These are phyloP conservation scores for Oncorhynchus tshawytscha DNA, from an alignment of 2,113 vertebrate species.

Conservation along the genomic window DNA sequence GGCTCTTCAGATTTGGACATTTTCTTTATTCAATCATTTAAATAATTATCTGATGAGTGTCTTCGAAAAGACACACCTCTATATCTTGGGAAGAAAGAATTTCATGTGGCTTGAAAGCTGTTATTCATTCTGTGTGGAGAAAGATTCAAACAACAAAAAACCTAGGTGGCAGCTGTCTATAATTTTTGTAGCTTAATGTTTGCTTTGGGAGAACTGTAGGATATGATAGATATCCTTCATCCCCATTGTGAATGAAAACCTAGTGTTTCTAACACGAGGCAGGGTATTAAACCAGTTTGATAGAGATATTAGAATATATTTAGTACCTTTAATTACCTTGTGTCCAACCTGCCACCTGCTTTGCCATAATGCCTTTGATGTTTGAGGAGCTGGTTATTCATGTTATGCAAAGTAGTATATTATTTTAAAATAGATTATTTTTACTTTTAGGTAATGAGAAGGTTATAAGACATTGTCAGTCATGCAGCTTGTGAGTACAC, in stretches of 20 bases:
- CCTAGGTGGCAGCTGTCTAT: no score
- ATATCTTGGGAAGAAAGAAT: no score
- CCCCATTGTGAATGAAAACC: not conserved
- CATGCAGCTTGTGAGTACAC: not conserved
- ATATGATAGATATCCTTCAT: no score
- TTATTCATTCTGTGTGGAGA: no score
- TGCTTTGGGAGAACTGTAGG: no score
- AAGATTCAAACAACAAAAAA: no score
- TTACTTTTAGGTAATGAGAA: not conserved
- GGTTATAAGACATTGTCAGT: not conserved
- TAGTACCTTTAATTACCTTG: not conserved
- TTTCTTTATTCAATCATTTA: no score
- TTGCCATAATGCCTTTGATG: not conserved
- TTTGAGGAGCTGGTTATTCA: not conserved
- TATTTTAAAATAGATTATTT: not conserved
- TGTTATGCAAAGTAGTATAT: not conserved
- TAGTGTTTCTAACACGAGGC: not conserved
- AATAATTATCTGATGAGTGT: no score
- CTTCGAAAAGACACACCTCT: no score
- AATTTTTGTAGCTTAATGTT: no score
- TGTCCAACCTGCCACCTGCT: not conserved
- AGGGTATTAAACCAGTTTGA: not conserved
- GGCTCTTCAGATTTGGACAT: no score
- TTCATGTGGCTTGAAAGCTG: no score
- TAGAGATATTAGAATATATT: not conserved